Evolutionary conservation across 2,888 invertebrate genomes (phyloP).

Genomic region (Spodoptera exigua): DNA sequence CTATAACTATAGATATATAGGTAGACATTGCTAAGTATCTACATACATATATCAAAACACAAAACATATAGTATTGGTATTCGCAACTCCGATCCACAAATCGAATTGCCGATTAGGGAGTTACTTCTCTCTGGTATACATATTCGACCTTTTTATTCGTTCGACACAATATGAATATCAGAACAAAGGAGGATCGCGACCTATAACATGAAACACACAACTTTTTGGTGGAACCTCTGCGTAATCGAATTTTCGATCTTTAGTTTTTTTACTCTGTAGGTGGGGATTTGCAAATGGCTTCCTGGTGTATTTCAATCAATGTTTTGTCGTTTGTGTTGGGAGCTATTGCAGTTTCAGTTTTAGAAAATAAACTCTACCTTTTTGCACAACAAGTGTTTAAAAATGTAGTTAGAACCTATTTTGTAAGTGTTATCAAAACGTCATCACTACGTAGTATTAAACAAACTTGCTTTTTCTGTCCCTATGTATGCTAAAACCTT

Average conservation of each 20-base stretch:
- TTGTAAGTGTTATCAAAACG: too few species aligned
- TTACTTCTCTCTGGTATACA: slow-evolving; percentile 24
- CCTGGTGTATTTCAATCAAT: background rate
- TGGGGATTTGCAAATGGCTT: background rate
- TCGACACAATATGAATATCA: slow-evolving; percentile 38
- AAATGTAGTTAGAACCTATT: too few species aligned
- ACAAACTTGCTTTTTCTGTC: too few species aligned
- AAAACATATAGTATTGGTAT: slow-evolving; percentile 29
- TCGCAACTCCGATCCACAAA: slow-evolving; percentile 30
- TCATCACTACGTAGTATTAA: too few species aligned
- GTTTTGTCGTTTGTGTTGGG: background rate
- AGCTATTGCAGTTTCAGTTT: too few species aligned
- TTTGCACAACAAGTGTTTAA: too few species aligned
- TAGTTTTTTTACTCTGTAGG: slow-evolving; percentile 1
- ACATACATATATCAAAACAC: slow-evolving; percentile 2
- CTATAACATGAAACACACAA: slow-evolving; percentile 20
- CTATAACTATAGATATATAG: background rate
- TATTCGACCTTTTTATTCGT: slow-evolving; percentile 43
- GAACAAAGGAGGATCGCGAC: slow-evolving; percentile 11
- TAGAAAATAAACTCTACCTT: background rate
- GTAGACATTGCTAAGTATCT: background rate
- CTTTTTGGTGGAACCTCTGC: slow-evolving; percentile 14
- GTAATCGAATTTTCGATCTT: slow-evolving; percentile 19
- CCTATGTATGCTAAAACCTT: too few species aligned
- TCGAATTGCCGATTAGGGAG: slow-evolving; percentile 45